phyloP scores from a whole-genome alignment of 2,797 vertebrate genomes.

The Ispidina picta region DNA sequence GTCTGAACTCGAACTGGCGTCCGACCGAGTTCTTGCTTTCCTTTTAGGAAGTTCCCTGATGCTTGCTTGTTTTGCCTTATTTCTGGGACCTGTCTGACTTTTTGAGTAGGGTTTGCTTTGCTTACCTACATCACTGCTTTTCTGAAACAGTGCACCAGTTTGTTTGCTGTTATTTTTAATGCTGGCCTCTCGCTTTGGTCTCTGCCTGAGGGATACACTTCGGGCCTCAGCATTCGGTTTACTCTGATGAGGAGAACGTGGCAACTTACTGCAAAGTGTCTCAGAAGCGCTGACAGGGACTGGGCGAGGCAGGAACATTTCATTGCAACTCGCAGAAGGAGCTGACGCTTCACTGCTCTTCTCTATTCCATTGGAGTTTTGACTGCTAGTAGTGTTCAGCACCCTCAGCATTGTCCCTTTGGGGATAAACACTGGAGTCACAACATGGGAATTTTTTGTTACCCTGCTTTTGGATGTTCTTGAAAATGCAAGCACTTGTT shows the following conservation, averaged over 20 bases:
- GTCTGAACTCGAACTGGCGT: constrained; percentile 47
- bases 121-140: constrained; percentile 7
- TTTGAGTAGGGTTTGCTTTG: constrained; percentile 41
- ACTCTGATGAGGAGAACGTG: background rate
- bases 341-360: background rate
- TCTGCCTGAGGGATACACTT: constrained; percentile 28
- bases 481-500: background rate
- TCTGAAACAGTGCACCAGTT: background rate
- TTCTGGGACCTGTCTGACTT: constrained; percentile 38
- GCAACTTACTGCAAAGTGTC: background rate
- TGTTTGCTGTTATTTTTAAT: background rate
- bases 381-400: constrained; percentile 59
- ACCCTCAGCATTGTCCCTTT: constrained; percentile 80
- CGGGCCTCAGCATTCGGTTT: background rate
- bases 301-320: constrained; percentile 64
- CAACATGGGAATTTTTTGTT: constrained; percentile 55
- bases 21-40: constrained; percentile 44
- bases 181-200: constrained; percentile 62
- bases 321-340: background rate
- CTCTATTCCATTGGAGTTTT: constrained; percentile 32
- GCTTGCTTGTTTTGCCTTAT: constrained; percentile 45
- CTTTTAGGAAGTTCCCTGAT: constrained; percentile 59
- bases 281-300: constrained; percentile 57
- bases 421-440: constrained; percentile 77
- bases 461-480: constrained; percentile 42